Base-by-base conservation (phyloP, 1,140 invertebrate genomes). In the Polyergus mexicanus region DNA sequence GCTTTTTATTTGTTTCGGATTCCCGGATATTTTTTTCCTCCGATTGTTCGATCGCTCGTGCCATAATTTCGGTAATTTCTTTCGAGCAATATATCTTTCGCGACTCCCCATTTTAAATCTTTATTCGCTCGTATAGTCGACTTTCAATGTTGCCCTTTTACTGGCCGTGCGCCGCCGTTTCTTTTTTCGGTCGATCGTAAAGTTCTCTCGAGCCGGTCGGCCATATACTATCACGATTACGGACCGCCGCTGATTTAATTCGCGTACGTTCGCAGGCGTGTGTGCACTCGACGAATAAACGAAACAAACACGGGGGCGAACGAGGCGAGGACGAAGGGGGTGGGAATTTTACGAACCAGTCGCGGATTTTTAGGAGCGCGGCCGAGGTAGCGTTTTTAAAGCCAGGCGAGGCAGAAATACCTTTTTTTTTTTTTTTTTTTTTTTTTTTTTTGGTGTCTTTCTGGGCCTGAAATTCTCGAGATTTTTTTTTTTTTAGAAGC, bases 291-390 rank as follows among this genome's bases (percentile, higher is more conserved):
- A 35, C 63, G 32, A 44, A 44, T n/a, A 54, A 76, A 44, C 51
- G 13, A 44, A 44, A 44, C 41, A 44, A 11, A 44, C 41, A 32
- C 25, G 81, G 10, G 81, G 10, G 25, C 41, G 32, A 22, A 65
- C 63, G 47, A 11, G 62, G 32, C 47, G 13, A 41, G n/a, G 25
- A 65, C 72, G 63, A 7, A 35, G n/a, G 47, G 38, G 68, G 28
- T 32, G 32, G 41, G 32, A 78, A 74, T 85, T 86, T 86, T 85
- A 75, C 85, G 68, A 41, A 75, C 68, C n/a, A 47, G 69, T 85
- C 68, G 80, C 68, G 68, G 63, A 16, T 66, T 85, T 84, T 86
- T 85, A 86, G 72, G 85, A 86, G 80, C 69, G 85, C 68, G 60
- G 80, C 85, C 81, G 80, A 86, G 85, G 75, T 86, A 85, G 85